phyloP scores from a whole-genome alignment of 2,113 vertebrate species.

The Syrrhaptes paradoxus region DNA sequence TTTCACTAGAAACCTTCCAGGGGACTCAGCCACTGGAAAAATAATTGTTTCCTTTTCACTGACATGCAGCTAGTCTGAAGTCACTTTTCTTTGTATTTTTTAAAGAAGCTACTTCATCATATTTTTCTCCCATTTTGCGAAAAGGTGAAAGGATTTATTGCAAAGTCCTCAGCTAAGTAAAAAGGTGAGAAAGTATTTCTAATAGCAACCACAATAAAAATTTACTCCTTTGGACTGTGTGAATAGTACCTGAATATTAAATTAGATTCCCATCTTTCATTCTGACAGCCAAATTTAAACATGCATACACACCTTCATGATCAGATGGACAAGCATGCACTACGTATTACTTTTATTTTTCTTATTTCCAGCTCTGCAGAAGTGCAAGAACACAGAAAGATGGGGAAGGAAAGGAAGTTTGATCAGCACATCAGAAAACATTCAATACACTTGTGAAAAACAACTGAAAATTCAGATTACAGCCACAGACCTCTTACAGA shows the following conservation, averaged over 20 bases:
- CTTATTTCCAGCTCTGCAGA: background rate
- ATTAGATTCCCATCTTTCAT: background rate
- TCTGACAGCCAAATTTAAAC: background rate
- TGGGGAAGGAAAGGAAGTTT: background rate
- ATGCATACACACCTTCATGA: background rate
- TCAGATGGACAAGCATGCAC: background rate
- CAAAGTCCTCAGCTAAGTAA: background rate
- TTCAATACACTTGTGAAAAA: background rate
- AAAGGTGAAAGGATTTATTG: constrained; percentile 18
- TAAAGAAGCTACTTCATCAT: background rate
- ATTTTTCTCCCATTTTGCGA: background rate
- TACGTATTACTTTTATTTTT: background rate
- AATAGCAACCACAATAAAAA: background rate
- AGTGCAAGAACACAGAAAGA: background rate
- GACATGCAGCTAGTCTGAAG: background rate
- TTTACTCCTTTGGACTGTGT: background rate
- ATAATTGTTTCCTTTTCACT: constrained; percentile 7
- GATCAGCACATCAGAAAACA: background rate
- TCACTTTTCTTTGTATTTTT: background rate
- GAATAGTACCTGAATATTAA: background rate
- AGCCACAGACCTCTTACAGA: background rate
- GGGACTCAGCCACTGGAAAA: background rate
- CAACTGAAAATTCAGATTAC: background rate
- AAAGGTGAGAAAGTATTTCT: background rate
- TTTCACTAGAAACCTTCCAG: background rate